phyloP scores from a whole-genome alignment of 2,888 invertebrate species.

The Actias luna region DNA sequence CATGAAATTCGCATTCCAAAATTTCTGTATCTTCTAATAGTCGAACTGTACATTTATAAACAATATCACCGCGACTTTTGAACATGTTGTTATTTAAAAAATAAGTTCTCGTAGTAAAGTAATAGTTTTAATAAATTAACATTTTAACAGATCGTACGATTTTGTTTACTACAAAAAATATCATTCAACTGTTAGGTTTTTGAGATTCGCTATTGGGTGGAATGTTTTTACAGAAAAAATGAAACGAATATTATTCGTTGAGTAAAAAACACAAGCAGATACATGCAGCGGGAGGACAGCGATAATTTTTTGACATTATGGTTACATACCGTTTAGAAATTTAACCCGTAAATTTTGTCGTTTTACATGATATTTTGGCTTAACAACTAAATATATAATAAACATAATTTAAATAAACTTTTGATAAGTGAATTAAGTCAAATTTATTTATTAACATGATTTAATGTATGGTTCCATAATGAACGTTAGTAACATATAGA shows the following conservation, averaged over 20 bases:
- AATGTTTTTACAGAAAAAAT: neutral
- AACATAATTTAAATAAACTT: neutral
- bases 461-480: neutral
- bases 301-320: neutral
- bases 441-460: neutral
- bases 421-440: neutral
- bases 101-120: conserved; percentile 19
- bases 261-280: neutral
- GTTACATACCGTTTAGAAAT: neutral
- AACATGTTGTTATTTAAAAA: conserved; percentile 72
- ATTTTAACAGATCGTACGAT: conserved; percentile 34
- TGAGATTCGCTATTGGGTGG: conserved; percentile 34
- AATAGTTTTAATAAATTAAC: conserved; percentile 22
- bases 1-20: conserved; percentile 95
- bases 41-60: conserved; percentile 93
- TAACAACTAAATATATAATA: neutral
- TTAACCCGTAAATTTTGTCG: neutral
- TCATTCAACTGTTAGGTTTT: conserved; percentile 49
- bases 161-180: conserved; percentile 29
- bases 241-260: neutral
- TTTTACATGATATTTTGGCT: neutral
- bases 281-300: neutral
- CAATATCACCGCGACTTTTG: conserved; percentile 88
- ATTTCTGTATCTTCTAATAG: conserved; percentile 95
- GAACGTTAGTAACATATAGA: neutral